phyloP scores from a whole-genome alignment of 2,888 invertebrate species.

The Hofmannophila pseudospretella region DNA sequence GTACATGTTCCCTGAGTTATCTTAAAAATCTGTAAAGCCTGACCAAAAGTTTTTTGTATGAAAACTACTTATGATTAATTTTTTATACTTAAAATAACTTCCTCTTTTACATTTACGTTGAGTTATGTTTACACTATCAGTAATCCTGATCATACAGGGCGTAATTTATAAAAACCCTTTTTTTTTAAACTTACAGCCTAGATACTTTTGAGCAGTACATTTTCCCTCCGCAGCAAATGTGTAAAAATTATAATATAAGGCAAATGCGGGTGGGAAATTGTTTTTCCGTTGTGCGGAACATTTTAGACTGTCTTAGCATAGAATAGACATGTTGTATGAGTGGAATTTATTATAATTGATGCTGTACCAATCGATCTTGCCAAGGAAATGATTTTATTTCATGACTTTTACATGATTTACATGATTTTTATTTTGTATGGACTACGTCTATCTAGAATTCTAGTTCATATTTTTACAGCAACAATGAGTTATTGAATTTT shows the following conservation, averaged over 20 bases:
- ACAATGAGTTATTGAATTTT: background rate
- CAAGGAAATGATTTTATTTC: slow-evolving; percentile 1
- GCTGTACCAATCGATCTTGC: slow-evolving; percentile 41
- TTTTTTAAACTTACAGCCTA: background rate
- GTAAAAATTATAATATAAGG: slow-evolving; percentile 63
- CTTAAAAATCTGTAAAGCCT: too few species aligned
- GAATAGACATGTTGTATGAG: slow-evolving; percentile 64
- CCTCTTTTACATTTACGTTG: too few species aligned
- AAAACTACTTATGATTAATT: too few species aligned
- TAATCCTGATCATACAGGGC: too few species aligned
- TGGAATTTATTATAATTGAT: slow-evolving; percentile 46
- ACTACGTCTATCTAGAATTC: too few species aligned
- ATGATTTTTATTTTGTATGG: too few species aligned
- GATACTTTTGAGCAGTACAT: slow-evolving; percentile 18
- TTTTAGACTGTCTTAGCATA: slow-evolving; percentile 74
- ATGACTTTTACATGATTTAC: too few species aligned
- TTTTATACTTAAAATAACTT: too few species aligned
- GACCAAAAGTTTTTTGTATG: too few species aligned
- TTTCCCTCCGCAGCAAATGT: slow-evolving; percentile 55
- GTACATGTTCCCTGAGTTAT: too few species aligned
- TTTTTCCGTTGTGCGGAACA: slow-evolving; percentile 76
- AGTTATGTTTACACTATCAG: too few species aligned
- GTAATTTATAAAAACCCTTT: too few species aligned
- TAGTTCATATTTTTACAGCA: background rate
- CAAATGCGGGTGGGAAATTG: slow-evolving; percentile 52